Evolutionary conservation across 2,797 vertebrate species (phyloP).

Genomic region (Vireo griseus): DNA sequence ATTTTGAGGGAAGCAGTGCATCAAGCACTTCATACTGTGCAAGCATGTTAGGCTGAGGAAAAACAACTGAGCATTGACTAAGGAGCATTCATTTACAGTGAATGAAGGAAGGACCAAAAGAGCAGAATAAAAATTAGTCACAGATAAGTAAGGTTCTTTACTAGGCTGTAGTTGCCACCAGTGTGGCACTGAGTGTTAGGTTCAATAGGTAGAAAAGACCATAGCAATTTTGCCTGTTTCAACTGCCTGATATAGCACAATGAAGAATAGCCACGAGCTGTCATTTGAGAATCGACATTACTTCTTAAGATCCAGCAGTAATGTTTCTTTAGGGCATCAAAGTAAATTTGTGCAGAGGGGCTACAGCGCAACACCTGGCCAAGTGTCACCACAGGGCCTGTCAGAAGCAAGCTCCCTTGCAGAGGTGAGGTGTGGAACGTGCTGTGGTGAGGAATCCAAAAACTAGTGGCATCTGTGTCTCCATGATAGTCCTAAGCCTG

Average conservation of each 20-base stretch:
- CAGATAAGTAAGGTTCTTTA: background rate
- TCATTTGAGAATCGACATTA: background rate
- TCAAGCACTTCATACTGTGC: background rate
- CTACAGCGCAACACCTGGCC: background rate
- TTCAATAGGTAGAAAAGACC: background rate
- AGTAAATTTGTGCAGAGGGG: background rate
- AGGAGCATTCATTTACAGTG: background rate
- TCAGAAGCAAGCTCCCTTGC: background rate
- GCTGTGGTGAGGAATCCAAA: background rate
- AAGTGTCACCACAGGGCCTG: background rate
- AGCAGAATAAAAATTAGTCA: background rate
- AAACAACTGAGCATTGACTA: background rate
- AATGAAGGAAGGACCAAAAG: background rate
- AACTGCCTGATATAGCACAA: background rate
- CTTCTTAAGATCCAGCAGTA: background rate
- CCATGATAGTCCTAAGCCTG: background rate
- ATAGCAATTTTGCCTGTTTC: background rate
- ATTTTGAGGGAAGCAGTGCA: background rate
- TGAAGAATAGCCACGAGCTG: background rate
- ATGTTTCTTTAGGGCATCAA: background rate
- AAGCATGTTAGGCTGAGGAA: background rate
- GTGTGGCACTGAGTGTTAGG: background rate
- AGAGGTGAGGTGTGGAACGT: background rate
- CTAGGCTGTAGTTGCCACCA: background rate
- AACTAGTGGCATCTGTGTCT: background rate